Evolutionary conservation across 2,797 vertebrate species (phyloP).

Genomic region (Distichodus sexfasciatus): DNA sequence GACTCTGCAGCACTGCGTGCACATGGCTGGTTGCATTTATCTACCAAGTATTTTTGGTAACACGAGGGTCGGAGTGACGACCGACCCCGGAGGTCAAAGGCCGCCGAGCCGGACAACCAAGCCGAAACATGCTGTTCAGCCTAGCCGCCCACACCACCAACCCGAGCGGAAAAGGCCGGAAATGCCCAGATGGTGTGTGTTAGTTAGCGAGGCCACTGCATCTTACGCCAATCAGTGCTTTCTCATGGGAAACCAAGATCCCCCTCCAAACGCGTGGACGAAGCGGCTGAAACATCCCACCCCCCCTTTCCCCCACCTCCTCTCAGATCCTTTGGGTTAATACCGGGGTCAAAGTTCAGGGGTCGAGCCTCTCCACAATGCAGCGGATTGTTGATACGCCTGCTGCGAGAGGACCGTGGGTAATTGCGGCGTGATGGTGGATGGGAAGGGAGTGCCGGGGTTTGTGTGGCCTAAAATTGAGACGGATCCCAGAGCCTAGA

Average conservation of each 20-base stretch:
- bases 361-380: slow-evolving; percentile 79
- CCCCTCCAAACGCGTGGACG: slow-evolving; percentile 58
- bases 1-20: slow-evolving; percentile 51
- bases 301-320: slow-evolving; percentile 58
- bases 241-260: slow-evolving; percentile 76
- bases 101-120: slow-evolving; percentile 15
- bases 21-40: slow-evolving; percentile 30
- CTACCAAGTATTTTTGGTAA: slow-evolving; percentile 33
- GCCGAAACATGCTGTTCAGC: slow-evolving; percentile 20
- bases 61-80: background rate
- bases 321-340: slow-evolving; percentile 63
- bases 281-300: slow-evolving; percentile 70
- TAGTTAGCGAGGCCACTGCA: slow-evolving; percentile 59
- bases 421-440: slow-evolving; percentile 49
- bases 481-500: slow-evolving; percentile 13
- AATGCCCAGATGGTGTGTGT: slow-evolving; percentile 76
- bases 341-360: slow-evolving; percentile 69
- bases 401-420: slow-evolving; percentile 35
- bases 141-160: slow-evolving; percentile 11
- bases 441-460: slow-evolving; percentile 23
- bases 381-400: slow-evolving; percentile 54
- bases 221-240: slow-evolving; percentile 66
- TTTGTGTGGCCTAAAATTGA: slow-evolving; percentile 12
- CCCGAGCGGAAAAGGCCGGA: slow-evolving; percentile 64
- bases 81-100: slow-evolving; percentile 27